Conservation (phyloP, 2,888 invertebrate genomes). For the Volucella inflata region DNA sequence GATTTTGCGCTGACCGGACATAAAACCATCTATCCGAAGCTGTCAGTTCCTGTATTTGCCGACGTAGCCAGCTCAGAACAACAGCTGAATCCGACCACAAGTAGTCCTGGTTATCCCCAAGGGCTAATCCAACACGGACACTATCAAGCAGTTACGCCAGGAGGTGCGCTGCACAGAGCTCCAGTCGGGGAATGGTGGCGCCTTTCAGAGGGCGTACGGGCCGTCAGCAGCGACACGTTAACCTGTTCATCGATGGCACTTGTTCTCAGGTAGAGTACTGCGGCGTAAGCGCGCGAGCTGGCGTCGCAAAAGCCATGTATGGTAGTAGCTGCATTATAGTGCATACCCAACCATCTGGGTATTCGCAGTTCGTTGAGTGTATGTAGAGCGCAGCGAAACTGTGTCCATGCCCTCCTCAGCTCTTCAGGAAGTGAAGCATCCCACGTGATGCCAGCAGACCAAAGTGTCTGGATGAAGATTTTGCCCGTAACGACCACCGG, state of each 20-base stretch:
- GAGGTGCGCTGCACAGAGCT: conserved; percentile 6
- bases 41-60: too few species aligned
- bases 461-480: too few species aligned
- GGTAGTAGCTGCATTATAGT: not conserved
- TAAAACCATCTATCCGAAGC: too few species aligned
- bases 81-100: conserved; percentile 28
- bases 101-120: not conserved
- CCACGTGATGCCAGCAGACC: too few species aligned
- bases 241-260: conserved; percentile 1
- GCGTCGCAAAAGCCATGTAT: conserved; percentile 6
- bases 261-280: conserved; percentile 1
- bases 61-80: conserved; percentile 19
- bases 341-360: not conserved
- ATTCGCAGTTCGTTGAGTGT: not conserved
- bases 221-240: not conserved
- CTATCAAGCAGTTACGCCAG: not conserved
- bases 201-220: not conserved
- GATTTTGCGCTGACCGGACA: not conserved
- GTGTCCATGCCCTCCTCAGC: not conserved
- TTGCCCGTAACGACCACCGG: too few species aligned
- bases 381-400: not conserved
- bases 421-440: too few species aligned
- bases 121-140: not conserved
- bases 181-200: conserved; percentile 9
- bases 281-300: not conserved